Evolutionary conservation across 2,113 vertebrate genomes (phyloP), one percentile per base, ranked within the genome.

Genomic region (Epinephelus lanceolatus): DNA sequence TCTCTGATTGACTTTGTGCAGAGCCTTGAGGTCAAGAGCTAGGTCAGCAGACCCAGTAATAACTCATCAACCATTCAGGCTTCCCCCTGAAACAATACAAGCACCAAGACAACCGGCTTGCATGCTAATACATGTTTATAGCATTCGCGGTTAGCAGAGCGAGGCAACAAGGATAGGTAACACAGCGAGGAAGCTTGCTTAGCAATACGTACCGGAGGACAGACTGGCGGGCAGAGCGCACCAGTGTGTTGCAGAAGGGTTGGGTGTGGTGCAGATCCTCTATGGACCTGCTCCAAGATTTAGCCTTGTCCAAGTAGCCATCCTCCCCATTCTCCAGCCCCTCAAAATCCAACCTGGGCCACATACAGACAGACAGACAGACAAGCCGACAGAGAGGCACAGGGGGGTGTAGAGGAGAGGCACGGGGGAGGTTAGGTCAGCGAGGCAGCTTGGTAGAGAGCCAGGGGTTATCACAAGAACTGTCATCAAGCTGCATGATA

Each of bases 221-320:
- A 76, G 96, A 97, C 94, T 98, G 97, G 93, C 97, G 97, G 71
- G 97, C 97, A 52, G 97, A 97, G 96, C 97, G 97, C 94, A 97
- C 97, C 90, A 98, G 96, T 49, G 96, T 97, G 96, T 96, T 97
- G 97, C 96, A 95, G 90, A 98, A 97, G 86, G 97, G 97, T 94
- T 97, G 96, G 92, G 94, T 72, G 81, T 96, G 96, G 94, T 99
- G 98, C 96, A 99, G 96, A 96, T 99, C 97, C 96, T 99, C 98
- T 61, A 98, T 99, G 87, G 98, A 99, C 95, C 98, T 97, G 95
- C 97, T 98, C 98, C 98, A 99, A 94, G 96, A 95, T 85, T 96
- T 97, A 88, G 96, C 88, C 93, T 97, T 99, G 94, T 98, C 97
- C 94, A 98, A 94, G 62, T 95, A 95, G 78, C 97, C 94, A 52